Evolutionary conservation across 2,113 vertebrate genomes (phyloP).

Genomic region (Holacanthus passer): DNA sequence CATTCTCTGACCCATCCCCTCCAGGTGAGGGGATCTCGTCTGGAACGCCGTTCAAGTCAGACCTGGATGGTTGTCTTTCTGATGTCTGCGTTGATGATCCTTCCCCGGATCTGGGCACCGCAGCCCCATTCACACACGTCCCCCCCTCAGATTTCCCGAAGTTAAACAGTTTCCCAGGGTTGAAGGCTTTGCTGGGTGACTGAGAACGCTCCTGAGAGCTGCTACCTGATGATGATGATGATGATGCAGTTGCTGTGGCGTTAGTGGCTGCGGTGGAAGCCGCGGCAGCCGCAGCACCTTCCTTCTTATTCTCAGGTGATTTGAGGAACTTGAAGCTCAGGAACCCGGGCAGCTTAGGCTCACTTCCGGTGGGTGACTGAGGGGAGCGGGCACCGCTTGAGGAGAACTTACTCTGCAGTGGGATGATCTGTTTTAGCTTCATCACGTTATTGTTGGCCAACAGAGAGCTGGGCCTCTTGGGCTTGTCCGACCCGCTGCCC

Average conservation of each 20-base stretch:
- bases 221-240: constrained; percentile 76
- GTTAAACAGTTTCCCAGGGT: constrained; percentile 95
- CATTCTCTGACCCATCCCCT: constrained; percentile 79
- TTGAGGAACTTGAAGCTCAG: constrained; percentile 98
- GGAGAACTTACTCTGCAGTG: constrained; percentile 93
- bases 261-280: constrained; percentile 37
- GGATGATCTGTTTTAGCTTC: constrained; percentile 98
- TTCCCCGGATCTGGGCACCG: constrained; percentile 70
- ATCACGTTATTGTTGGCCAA: constrained; percentile 96
- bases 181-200: constrained; percentile 96
- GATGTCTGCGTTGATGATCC: constrained; percentile 59
- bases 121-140: constrained; percentile 87
- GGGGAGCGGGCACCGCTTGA: constrained; percentile 87
- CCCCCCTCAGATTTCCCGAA: constrained; percentile 90
- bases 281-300: constrained; percentile 59
- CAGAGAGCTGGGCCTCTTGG: constrained; percentile 94
- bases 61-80: constrained; percentile 82
- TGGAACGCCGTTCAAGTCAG: constrained; percentile 87
- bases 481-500: constrained; percentile 85
- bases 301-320: constrained; percentile 92
- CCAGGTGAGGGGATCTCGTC: constrained; percentile 84
- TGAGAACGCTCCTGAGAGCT: constrained; percentile 89
- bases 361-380: constrained; percentile 90
- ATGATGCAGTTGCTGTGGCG: constrained; percentile 12
- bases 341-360: constrained; percentile 94